A percentile compares a stretch with the other conserved stretches of the same genome.
Conservation (phyloP, 2,113 vertebrate genomes). For the Oncorhynchus masou region DNA sequence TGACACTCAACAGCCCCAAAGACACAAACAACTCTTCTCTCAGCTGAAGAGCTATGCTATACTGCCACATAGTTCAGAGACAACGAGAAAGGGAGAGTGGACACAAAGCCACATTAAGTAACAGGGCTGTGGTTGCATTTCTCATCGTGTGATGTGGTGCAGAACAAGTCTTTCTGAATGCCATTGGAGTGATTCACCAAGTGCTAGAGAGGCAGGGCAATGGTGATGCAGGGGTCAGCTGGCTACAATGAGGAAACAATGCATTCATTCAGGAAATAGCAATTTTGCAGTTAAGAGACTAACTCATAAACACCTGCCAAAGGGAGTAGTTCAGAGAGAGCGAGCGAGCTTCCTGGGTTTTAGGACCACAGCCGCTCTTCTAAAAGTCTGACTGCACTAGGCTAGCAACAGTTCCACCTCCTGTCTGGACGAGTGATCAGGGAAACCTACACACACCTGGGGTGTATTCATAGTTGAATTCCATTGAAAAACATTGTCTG, state of each 20-base stretch:
- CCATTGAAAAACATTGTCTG: too few species aligned
- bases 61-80: neutral
- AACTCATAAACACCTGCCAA: too few species aligned
- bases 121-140: neutral
- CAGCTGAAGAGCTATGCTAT: neutral
- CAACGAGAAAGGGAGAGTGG: neutral
- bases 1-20: too few species aligned
- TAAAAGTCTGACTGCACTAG: too few species aligned
- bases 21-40: neutral
- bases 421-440: neutral
- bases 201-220: neutral
- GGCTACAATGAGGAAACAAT: too few species aligned
- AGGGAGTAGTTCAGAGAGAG: too few species aligned
- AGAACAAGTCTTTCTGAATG: constrained; percentile 11
- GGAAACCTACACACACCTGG: too few species aligned
- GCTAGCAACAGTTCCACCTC: neutral
- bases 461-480: too few species aligned
- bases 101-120: neutral
- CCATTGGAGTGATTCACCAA: neutral
- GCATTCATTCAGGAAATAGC: too few species aligned
- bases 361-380: too few species aligned
- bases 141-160: neutral
- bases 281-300: too few species aligned
- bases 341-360: too few species aligned
- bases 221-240: neutral